Percentiles rank a stretch among this genome's conserved stretches.
Conservation (phyloP, 2,113 vertebrate genomes). For the Saimiri boliviensis region DNA sequence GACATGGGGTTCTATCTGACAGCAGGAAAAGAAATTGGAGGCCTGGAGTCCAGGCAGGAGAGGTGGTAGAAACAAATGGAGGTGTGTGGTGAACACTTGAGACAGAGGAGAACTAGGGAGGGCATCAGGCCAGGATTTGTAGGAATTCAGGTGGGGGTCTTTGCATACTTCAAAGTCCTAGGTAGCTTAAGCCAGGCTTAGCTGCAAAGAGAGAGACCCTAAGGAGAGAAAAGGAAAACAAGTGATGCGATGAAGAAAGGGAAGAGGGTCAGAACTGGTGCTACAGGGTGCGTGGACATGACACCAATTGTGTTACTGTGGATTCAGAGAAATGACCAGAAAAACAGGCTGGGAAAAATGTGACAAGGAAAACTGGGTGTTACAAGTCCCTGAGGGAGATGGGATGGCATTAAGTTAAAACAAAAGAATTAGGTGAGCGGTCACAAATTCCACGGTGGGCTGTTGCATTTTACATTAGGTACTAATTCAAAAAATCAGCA, state of each 20-base stretch:
- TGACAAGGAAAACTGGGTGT: too few relatives aligned
- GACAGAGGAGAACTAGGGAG: background rate
- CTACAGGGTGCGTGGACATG: accelerated
- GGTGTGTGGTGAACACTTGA: background rate
- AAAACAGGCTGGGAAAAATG: accelerated
- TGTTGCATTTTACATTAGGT: background rate
- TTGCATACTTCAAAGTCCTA: background rate
- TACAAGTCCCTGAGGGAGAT: background rate
- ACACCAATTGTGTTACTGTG: accelerated
- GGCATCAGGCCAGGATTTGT: background rate
- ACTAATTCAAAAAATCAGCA: background rate
- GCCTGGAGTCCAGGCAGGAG: background rate
- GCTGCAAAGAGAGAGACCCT: accelerated
- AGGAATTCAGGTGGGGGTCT: too few relatives aligned
- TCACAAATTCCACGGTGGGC: background rate
- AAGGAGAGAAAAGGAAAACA: background rate
- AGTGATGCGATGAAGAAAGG: background rate
- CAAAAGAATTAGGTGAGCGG: background rate
- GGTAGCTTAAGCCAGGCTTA: background rate
- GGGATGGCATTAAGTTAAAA: background rate
- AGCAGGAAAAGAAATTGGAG: background rate
- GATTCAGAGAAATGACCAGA: background rate
- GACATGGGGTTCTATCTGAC: accelerated
- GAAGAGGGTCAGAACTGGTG: background rate
- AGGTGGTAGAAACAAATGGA: background rate